phyloP scores from a whole-genome alignment of 2,888 invertebrate genomes.

The Pocota personata region DNA sequence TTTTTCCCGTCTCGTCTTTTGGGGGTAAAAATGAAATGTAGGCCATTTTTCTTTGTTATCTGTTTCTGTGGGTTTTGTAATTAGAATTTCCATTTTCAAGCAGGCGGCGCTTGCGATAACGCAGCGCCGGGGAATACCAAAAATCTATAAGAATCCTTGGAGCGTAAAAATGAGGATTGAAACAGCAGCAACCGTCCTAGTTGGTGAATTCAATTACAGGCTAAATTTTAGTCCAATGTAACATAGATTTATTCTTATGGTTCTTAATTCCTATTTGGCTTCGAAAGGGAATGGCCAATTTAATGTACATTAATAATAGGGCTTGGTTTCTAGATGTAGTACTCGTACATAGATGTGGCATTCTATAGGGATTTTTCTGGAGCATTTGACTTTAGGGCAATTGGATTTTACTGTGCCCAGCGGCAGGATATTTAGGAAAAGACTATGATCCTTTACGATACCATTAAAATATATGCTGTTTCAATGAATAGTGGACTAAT shows the following conservation, averaged over 20 bases:
- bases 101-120: constrained; percentile 10
- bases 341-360: too few species aligned
- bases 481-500: not conserved
- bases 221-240: constrained; percentile 32
- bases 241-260: constrained; percentile 41
- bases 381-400: not conserved
- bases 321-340: not conserved
- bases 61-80: constrained; percentile 70
- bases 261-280: constrained; percentile 17
- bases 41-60: constrained; percentile 73
- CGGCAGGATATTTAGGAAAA: too few species aligned
- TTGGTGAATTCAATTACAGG: constrained; percentile 62
- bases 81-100: constrained; percentile 63
- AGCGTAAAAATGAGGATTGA: constrained; percentile 45
- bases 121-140: not conserved
- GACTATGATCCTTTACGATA: not conserved
- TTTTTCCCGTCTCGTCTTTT: constrained; percentile 35
- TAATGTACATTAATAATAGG: not conserved
- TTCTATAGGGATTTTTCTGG: not conserved
- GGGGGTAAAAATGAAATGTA: constrained; percentile 67
- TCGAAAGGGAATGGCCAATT: not conserved
- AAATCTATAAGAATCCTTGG: constrained; percentile 29
- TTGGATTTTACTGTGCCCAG: not conserved
- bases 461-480: not conserved
- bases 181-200: constrained; percentile 8